Evolutionary conservation across 2,113 vertebrate genomes (phyloP), one percentile per base, ranked within the genome.

Genomic region (Chunga burmeisteri): DNA sequence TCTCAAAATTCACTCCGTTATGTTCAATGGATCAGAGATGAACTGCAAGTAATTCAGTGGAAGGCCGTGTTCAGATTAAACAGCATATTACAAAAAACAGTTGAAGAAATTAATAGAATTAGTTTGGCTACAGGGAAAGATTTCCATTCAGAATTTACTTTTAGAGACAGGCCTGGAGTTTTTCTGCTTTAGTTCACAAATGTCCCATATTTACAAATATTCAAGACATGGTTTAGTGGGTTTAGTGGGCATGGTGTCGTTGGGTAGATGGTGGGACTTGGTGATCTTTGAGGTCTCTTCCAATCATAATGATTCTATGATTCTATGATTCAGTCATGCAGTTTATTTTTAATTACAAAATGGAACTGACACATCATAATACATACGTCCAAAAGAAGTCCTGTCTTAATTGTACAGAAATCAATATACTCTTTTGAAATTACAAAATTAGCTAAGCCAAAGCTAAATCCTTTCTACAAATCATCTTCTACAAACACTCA

Each of bases 381-480:
- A 79, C 10, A 18, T 25, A 46, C 2, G 0, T 18, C 80, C 73
- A 30, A 13, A 72, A 80, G 46, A 23, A 49, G 25, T 23, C 52
- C 30, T n/a, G 29, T 29, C 68, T 81, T 84, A 61, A 75, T 78
- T 72, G 53, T 27, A 40, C 49, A 42, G 53, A 68, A 94, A 93
- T 88, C 67, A 74, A 88, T 50, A 55, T 11, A 10, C 40, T n/a
- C 63, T 52, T 66, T 30, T 36, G 36, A 92, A 92, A 81, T 6
- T 38, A 55, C 55, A 78, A 66, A 67, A 90, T 89, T 53, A 71
- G 59, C 68, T 50, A 49, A 91, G 68, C 65, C 77, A 87, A 56
- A 78, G 70, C 77, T 61, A 91, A 96, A 92, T 81, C 93, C 77
- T 70, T 75, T 38, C 91, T 32, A 38, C 91, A 96, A 94, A 96